Evolutionary conservation across 1,140 invertebrate genomes (phyloP), one percentile per base, ranked within the genome.

Genomic region (Drosophila ironensis): DNA sequence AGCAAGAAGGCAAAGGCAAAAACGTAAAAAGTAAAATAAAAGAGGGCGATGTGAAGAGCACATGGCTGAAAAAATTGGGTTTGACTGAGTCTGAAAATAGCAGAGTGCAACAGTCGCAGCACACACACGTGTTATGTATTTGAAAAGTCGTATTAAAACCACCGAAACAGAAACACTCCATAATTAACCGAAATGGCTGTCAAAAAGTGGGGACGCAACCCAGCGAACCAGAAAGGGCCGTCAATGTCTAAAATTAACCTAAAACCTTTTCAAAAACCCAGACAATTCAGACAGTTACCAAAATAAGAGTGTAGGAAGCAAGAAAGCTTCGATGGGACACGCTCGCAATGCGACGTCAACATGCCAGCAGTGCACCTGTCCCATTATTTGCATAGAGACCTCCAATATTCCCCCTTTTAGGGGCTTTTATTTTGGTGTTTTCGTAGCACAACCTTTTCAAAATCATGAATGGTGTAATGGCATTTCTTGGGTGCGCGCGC

Each of bases 1-100:
- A 48, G 22, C 11, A 5, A 48, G 25, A 24, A 16, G 22, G 25
- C 24, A 37, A 24, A 38, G 59, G 33, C 20, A 47, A n/a, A 40
- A 44, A 25, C 30, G 25, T 33, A 59, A 37, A 24, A 47, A n/a
- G 40, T 40, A 27, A 12, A 48, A 22, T 16, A 19, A 17, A 42
- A n/a, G 41, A 37, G 61, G 40, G 22, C 19, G 24, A 16, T 47
- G 41, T 52, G 54, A n/a, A 17, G 60, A 81, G 77, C 77, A 81
- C 77, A 81, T 81, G 77, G 72, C 61, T 52, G 60, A 42, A 7
- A 59, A 57, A 72, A 63, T 81, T 61, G 54, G 56, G 47, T 46
- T 69, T 48, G 60, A 69, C 77, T 84, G 64, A 60, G 54, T 73
- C 77, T 84, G 64, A 60, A 82, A 82, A 84, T 84, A 82, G 78